Evolutionary conservation across 2,797 vertebrate species (phyloP), one percentile per base, ranked within the genome.

Genomic region (Echeneis naucrates): DNA sequence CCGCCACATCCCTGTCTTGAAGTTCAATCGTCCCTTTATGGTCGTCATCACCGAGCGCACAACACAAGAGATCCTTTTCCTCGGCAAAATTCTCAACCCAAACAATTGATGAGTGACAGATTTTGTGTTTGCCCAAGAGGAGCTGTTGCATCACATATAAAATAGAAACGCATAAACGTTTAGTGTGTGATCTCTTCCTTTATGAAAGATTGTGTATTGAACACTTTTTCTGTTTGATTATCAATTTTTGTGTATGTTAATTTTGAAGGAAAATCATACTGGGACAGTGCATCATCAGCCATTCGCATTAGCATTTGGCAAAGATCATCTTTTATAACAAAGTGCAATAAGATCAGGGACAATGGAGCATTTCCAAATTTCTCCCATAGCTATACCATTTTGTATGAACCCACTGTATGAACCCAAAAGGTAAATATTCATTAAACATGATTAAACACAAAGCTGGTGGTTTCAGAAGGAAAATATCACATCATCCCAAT

Each of bases 1-100:
- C 30, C 87, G 1, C 0, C 0, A 2, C 0, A 0, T 90, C 71
- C 81, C 89, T 4, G 44, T 85, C 11, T 54, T 98, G 72, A 94
- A 78, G 75, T 96, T 96, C 64, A 60, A 97, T 63, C 92, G 72
- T 38, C 96, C 96, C 0, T 98, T 98, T 67, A 94, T 97, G 77
- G 93, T 96, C 14, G 67, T 96, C 70, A 93, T 98, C 76, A 89
- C 77, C 51, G 95, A 97, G 67, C 92, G 92, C 53, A 85, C 26
- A 71, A 92, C 94, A 55, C 90, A 88, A 12, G 76, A 87, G 51
- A 83, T 93, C 6, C 76, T 92, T 14, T 94, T 93, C 54, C 68
- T 93, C 72, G 92, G 91, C 50, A 94, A 92, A 68, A 91, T 94
- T 19, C 35, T 84, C 44, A 93, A 94, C 75, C 92, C 93, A 30